Evolutionary conservation across 2,888 invertebrate species (phyloP), one percentile per base, ranked within the genome.

Genomic region (Camptogramma bilineatum): DNA sequence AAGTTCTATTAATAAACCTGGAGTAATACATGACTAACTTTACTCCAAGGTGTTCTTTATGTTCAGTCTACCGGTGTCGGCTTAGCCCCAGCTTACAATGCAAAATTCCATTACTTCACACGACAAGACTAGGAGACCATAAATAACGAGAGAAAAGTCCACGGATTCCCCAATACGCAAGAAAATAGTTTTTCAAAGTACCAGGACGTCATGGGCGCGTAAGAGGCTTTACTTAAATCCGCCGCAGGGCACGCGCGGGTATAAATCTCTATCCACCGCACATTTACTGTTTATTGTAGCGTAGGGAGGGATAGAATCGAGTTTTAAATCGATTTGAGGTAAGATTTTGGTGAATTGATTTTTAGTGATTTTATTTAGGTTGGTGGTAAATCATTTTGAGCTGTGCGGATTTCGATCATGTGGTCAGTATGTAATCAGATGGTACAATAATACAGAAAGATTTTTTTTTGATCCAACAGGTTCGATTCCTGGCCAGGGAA

Each of bases 221-320:
- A 84, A 84, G 83, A 83, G 80, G 82, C 81, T 85, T 86, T 82
- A 64, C 71, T 73, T 76, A 84, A 83, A 83, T 79, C 82, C 77
- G 70, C 76, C 77, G 73, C 72, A 76, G 73, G 78, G 76, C 79
- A 79, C 80, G 81, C 76, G 71, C 72, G 71, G 62, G 69, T 71
- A 80, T 85, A 82, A 81, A 81, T 84, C 76, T 77, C 72, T 71
- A 75, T 72, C 73, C 73, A 64, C 66, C 68, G 63, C 73, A 61
- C 73, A 73, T 74, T 75, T 71, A 71, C 64, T 70, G 71, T 77
- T 71, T 80, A 78, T 80, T 77, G 73, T 79, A 69, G 31, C 64
- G 57, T 67, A 61, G 65, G 52, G 66, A 52, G 68, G 72, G 72
- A 57, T 68, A 16, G 8, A 54, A 61, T 67, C 67, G 64, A 62